A percentile compares a stretch with the other conserved stretches of the same genome.
Conservation (phyloP, 2,888 invertebrate genomes). For the Cryptophagus acutangulus region DNA sequence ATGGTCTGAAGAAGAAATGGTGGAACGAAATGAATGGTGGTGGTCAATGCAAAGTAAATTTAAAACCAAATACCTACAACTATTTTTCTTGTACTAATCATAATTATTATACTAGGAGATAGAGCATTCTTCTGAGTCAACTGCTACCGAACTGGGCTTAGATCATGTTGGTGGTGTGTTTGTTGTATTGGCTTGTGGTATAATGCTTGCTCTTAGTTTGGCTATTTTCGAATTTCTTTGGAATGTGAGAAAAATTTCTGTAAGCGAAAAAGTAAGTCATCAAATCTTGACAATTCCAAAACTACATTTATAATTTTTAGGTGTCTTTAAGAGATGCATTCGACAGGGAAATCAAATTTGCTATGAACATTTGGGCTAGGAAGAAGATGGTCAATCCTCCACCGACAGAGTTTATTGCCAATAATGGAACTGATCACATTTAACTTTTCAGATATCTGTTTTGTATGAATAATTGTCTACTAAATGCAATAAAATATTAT, state of each 20-base stretch:
- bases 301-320: no score
- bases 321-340: constrained; percentile 65
- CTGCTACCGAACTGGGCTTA: constrained; percentile 64
- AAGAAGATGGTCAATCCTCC: constrained; percentile 51
- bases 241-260: constrained; percentile 73
- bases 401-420: neutral
- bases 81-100: no score
- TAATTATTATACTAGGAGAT: constrained; percentile 33
- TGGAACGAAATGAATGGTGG: constrained; percentile 71
- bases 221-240: constrained; percentile 80
- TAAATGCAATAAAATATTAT: no score
- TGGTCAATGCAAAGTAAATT: constrained; percentile 53
- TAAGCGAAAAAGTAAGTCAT: constrained; percentile 65
- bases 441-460: no score
- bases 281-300: no score
- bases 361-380: constrained; percentile 65
- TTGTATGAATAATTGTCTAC: no score
- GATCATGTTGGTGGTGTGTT: constrained; percentile 91
- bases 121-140: constrained; percentile 30
- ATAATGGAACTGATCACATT: no score
- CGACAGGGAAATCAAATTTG: constrained; percentile 65
- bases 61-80: no score
- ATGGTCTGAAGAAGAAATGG: constrained; percentile 83
- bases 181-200: constrained; percentile 73
- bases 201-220: constrained; percentile 64